A percentile compares a stretch with the other conserved stretches of the same genome.
phyloP scores from a whole-genome alignment of 2,113 vertebrate genomes.

The Sula dactylatra region DNA sequence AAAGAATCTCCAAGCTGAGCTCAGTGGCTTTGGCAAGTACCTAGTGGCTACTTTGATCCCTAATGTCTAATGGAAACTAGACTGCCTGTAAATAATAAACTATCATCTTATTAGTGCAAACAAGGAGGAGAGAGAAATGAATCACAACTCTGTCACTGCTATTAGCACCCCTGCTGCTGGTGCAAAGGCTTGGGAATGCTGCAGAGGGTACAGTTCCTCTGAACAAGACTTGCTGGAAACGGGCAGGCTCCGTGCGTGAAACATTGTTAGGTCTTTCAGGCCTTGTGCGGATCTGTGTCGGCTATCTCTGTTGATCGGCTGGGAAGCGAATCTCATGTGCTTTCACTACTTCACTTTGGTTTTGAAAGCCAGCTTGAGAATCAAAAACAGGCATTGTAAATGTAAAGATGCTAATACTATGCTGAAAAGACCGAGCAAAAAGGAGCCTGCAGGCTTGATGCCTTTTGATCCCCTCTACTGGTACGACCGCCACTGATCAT shows the following conservation, averaged over 20 bases:
- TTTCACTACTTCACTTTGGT: neutral
- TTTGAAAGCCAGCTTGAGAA: neutral
- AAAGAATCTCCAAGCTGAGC: neutral
- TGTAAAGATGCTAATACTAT: neutral
- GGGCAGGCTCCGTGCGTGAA: neutral
- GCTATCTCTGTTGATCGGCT: rapidly evolving
- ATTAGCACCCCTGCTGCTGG: neutral
- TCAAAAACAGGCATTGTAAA: neutral
- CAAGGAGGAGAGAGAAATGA: neutral
- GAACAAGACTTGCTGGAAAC: neutral
- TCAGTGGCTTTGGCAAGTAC: neutral
- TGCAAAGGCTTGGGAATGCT: neutral
- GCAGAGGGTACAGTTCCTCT: neutral
- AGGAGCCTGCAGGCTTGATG: neutral
- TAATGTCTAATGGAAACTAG: neutral
- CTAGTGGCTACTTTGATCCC: neutral
- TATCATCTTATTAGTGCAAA: neutral
- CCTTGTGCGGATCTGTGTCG: neutral
- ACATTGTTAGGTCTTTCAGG: neutral
- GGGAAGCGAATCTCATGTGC: neutral
- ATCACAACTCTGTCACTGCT: neutral
- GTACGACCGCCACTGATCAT: neutral
- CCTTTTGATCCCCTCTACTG: neutral
- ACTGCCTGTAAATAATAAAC: neutral
- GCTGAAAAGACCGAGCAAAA: neutral